Evolutionary conservation across 2,113 vertebrate genomes (phyloP), one percentile per base, ranked within the genome.

Genomic region (Salvelinus namaycush): DNA sequence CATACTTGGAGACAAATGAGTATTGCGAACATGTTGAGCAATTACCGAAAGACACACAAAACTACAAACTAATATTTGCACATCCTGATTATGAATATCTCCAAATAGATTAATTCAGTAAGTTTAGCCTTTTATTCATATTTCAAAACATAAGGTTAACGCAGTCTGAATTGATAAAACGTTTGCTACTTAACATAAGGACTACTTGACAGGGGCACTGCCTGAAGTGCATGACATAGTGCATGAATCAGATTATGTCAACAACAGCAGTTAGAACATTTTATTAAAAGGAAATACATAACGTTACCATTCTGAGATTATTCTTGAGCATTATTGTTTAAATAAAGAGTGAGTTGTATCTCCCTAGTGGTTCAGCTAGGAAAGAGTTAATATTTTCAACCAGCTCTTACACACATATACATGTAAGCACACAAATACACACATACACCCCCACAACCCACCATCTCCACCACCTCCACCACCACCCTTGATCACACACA

Each of bases 331-430:
- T 18, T 54, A 11, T 44, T 12, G 8, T 44, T 44, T 26, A 26
- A 26, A 26, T 26, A 26, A 27, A 67, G 3, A 24, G 34, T 9
- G 82, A 73, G 81, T 80, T 84, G 75, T 80, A 78, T 82, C 86
- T 73, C 74, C n/a, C 1, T 68, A 79, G 87, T 75, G 78, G 86
- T n/a, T 67, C 86, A 71, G 87, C 64, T 0, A 88, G 88, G 81
- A 86, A 91, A 86, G 88, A 86, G 91, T 92, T 92, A 90, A 90
- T 89, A 88, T 92, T 91, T 92, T 88, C 90, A 89, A 88, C 90
- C 88, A 89, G 89, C 87, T 86, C 87, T 89, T 82, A 76, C 70
- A 74, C 72, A 70, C 72, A 79, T 39, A 72, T 62, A 77, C 70
- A 78, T 24, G 68, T 20, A 26, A 18, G 72, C 68, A 51, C 74